Conservation (phyloP, 1,140 invertebrate genomes). For the Diplogasteroides magnus region DNA sequence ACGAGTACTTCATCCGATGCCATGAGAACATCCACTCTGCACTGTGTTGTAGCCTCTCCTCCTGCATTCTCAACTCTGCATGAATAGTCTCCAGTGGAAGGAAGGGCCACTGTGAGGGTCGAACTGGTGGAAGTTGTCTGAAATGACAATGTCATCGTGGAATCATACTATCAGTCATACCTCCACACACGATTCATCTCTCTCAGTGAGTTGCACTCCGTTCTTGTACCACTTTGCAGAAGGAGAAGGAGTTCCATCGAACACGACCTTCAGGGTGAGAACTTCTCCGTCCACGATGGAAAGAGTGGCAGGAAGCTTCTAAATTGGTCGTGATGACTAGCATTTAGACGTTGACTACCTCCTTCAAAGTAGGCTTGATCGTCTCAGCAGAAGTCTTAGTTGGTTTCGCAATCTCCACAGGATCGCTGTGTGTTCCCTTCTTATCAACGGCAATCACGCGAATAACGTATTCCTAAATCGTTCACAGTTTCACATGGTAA, state of each 20-base stretch:
- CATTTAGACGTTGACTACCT: too few species aligned
- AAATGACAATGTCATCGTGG: too few species aligned
- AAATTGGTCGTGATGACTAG: too few species aligned
- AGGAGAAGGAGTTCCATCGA: conserved; percentile 20
- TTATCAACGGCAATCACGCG: too few species aligned
- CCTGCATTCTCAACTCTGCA: conserved; percentile 21
- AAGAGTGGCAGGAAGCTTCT: not conserved
- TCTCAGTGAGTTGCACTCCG: conserved; percentile 10
- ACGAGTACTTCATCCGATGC: too few species aligned
- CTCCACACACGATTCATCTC: conserved; percentile 8
- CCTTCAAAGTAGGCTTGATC: not conserved
- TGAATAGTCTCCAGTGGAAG: conserved; percentile 14
- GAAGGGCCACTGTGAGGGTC: conserved; percentile 2
- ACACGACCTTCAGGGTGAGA: conserved; percentile 10
- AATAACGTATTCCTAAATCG: too few species aligned
- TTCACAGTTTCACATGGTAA: too few species aligned
- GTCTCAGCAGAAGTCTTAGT: not conserved
- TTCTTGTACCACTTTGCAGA: conserved; percentile 24
- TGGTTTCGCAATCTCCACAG: not conserved
- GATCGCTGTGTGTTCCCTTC: too few species aligned
- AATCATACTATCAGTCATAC: not conserved
- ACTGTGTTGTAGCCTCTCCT: conserved; percentile 17
- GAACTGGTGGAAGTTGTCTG: conserved; percentile 8
- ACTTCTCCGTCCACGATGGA: conserved; percentile 7
- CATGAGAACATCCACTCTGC: conserved; percentile 12